Conservation (phyloP, 2,113 vertebrate genomes). For the Phyllostomus hastatus region DNA sequence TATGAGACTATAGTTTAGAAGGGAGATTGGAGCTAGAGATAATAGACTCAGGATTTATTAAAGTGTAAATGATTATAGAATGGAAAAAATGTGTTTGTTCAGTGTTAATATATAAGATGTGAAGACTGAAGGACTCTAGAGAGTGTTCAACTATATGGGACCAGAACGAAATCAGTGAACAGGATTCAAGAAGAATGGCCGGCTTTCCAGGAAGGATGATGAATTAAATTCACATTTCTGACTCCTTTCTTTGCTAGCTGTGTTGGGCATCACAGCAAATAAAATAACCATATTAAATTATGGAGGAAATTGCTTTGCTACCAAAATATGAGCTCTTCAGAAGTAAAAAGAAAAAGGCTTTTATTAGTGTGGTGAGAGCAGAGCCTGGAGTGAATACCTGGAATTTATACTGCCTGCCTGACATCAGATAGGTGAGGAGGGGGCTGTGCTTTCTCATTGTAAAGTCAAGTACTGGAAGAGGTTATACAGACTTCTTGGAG, state of each 20-base stretch:
- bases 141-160: neutral
- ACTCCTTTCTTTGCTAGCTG: neutral
- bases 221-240: neutral
- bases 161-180: neutral
- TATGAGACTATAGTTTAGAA: neutral
- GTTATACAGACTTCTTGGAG: neutral
- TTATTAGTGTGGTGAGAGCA: neutral
- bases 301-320: neutral
- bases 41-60: neutral
- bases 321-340: neutral
- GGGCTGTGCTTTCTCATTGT: neutral
- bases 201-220: neutral
- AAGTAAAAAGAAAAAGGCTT: neutral
- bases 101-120: neutral
- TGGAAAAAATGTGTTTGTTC: neutral
- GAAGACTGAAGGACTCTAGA: neutral
- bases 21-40: neutral
- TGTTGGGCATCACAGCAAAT: neutral
- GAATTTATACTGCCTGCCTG: neutral
- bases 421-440: neutral
- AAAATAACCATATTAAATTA: neutral
- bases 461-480: neutral
- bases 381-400: neutral
- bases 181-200: neutral
- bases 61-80: neutral